Base-by-base conservation (phyloP, 2,888 invertebrate species). In the Habrosyne pyritoides region DNA sequence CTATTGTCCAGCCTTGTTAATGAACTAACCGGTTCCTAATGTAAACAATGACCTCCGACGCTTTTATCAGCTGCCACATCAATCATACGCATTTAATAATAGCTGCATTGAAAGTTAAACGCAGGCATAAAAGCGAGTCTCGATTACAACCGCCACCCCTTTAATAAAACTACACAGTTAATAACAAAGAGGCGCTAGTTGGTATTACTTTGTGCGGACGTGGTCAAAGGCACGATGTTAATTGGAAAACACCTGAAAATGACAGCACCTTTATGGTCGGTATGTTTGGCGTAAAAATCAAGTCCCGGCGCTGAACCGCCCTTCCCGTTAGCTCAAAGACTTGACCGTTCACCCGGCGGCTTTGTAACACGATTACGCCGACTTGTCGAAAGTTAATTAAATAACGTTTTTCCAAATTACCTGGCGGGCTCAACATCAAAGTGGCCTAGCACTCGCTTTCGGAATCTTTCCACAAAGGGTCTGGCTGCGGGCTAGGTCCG, bases 381-480 rank as follows among this genome's bases (percentile, higher is more conserved):
- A 91, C 89, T 91, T 91, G 91, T 92, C 91, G 89, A 91, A 91
- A 91, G 87, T 91, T 91, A 91, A 92, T 92, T 92, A 92, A 92
- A 91, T 91, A 91, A 88, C 90, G 91, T 91, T 91, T 91, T 91
- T 92, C 90, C 84, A 86, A 91, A 91, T 90, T 88, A 91, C 86
- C 89, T 89, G 84, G 77, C 82, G 85, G 82, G 85, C 75, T 76
- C 71, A 79, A 87, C 83, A 86, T 91, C 91, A 91, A 91, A 91
- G 91, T 87, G 83, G 63, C 62, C 77, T 71, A 61, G 79, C 76
- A 73, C 76, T 75, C 79, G 81, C 81, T 83, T 77, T 77, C 77
- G 79, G 81, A 87, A 87, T 87, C 87, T 84, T 73, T 81, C 77
- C 83, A 86, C 90, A 90, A 91, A 91, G 90, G 83, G 82, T 75